These are phyloP conservation scores for Hydraecia micacea DNA, from an alignment of 2,888 invertebrate species.

Conservation along the genomic window DNA sequence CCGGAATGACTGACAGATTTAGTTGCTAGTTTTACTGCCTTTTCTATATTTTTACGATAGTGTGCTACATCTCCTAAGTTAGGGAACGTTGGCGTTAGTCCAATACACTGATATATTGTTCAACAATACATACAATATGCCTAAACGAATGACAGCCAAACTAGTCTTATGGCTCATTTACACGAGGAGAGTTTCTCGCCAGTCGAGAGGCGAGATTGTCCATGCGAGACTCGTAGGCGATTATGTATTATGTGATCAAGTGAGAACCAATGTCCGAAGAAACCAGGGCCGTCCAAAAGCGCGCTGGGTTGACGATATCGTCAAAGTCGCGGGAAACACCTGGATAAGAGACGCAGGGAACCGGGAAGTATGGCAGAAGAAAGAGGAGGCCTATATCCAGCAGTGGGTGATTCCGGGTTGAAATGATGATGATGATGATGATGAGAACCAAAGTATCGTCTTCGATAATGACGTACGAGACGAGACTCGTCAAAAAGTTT, in stretches of 20 bases:
- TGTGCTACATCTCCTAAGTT: slow-evolving; percentile 57
- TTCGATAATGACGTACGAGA: too few species aligned
- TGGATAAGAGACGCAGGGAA: too few species aligned
- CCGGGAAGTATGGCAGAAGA: too few species aligned
- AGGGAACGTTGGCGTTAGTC: slow-evolving; percentile 71
- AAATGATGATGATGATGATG: too few species aligned
- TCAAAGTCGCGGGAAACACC: too few species aligned
- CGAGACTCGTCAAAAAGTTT: not conserved
- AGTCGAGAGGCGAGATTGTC: too few species aligned
- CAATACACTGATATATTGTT: slow-evolving; percentile 72
- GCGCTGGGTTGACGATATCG: too few species aligned
- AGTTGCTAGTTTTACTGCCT: slow-evolving; percentile 21
- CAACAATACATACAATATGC: slow-evolving; percentile 67
- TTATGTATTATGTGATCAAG: not conserved
- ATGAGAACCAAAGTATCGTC: not conserved
- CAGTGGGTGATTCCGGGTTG: too few species aligned
- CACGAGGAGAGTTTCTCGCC: slow-evolving; percentile 8
- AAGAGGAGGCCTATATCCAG: too few species aligned
- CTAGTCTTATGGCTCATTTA: slow-evolving; percentile 35
- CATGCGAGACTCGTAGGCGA: not conserved
- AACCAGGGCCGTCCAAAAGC: too few species aligned
- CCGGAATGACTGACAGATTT: slow-evolving; percentile 14
- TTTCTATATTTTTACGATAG: slow-evolving; percentile 47
- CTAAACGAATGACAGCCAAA: slow-evolving; percentile 68
- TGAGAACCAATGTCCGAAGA: not conserved